These are phyloP conservation scores for Heliocidaris erythrogramma DNA, from an alignment of 35 echinoderm and acorn worm species.

Conservation along the genomic window DNA sequence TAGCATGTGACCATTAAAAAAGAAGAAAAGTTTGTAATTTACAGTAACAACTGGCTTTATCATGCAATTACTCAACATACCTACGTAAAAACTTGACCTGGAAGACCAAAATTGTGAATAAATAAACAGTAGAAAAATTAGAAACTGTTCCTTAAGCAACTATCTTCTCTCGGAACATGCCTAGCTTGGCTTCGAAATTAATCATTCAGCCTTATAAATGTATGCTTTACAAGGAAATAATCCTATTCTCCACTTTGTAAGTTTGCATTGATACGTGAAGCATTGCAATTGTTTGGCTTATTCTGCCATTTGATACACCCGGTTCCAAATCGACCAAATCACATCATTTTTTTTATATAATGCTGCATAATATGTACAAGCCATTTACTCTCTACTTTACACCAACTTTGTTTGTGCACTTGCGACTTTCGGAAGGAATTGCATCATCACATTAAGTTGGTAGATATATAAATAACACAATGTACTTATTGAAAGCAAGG, in stretches of 20 bases:
- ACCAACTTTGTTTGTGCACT: not conserved
- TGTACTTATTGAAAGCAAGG: not conserved
- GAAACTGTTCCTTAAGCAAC: not conserved
- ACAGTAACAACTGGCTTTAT: not conserved
- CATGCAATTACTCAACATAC: not conserved
- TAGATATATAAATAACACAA: conserved; percentile 6
- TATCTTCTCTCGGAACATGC: not conserved
- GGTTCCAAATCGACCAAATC: not conserved
- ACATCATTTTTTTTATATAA: not conserved
- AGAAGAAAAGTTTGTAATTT: not conserved
- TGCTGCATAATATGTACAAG: not conserved
- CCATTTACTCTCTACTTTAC: not conserved
- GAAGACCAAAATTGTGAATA: not conserved
- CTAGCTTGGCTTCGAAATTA: not conserved
- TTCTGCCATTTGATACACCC: not conserved
- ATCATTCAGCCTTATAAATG: not conserved
- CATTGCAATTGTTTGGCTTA: not conserved
- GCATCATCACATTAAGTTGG: not conserved
- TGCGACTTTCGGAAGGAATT: conserved; percentile 6
- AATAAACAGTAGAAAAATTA: not conserved
- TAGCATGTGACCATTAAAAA: not conserved
- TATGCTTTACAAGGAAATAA: not conserved
- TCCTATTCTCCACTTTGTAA: not conserved
- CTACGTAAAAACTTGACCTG: not conserved
- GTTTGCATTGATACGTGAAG: not conserved